A percentile compares a stretch with the other conserved stretches of the same genome.
These are phyloP conservation scores for Tangara arthus DNA, from an alignment of 2,797 vertebrate species.

Conservation along the genomic window DNA sequence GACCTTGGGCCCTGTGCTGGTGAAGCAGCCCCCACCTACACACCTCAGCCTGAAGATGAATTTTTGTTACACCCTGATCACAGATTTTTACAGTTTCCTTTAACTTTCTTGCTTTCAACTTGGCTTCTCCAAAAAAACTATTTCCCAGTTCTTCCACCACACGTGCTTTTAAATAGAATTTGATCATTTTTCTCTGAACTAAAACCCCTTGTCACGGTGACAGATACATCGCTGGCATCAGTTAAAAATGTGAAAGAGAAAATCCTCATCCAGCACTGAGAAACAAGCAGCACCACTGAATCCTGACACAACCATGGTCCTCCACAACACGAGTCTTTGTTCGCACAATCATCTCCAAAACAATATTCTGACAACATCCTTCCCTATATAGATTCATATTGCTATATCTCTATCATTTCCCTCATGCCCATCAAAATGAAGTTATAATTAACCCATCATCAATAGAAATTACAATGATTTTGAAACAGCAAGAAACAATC, in stretches of 20 bases:
- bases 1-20: not conserved
- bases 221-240: not conserved
- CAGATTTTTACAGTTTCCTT: not conserved
- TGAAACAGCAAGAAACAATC: conserved; percentile 37
- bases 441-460: conserved; percentile 58
- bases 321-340: conserved; percentile 2
- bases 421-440: conserved; percentile 11
- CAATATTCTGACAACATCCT: not conserved
- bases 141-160: not conserved
- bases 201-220: not conserved
- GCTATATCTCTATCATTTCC: conserved; percentile 52
- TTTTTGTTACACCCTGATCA: not conserved
- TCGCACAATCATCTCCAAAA: conserved; percentile 11
- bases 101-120: not conserved
- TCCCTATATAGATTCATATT: conserved; percentile 10
- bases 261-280: not conserved
- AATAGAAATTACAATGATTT: conserved; percentile 51
- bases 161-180: not conserved
- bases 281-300: not conserved
- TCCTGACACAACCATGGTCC: not conserved
- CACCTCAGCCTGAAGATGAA: not conserved
- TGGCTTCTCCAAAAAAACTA: not conserved
- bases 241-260: not conserved
- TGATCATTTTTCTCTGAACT: not conserved
- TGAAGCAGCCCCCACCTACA: not conserved